phyloP scores from a whole-genome alignment of 2,113 vertebrate genomes.

The Phyllostomus discolor region DNA sequence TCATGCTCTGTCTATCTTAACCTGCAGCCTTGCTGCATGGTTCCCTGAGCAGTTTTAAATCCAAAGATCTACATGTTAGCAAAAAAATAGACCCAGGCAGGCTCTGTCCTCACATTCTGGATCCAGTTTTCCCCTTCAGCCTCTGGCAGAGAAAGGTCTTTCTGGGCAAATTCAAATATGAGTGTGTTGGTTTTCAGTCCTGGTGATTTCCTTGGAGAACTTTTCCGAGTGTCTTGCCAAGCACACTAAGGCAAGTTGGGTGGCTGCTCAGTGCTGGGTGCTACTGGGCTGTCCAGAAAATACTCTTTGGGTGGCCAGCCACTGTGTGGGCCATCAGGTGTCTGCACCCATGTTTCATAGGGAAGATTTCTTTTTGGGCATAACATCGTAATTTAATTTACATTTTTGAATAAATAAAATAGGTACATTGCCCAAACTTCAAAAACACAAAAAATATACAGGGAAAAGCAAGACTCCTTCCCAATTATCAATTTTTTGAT shows the following conservation, averaged over 20 bases:
- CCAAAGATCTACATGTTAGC: not conserved
- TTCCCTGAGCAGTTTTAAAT: not conserved
- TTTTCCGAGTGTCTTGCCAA: slow-evolving; percentile 4
- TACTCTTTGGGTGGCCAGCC: not conserved
- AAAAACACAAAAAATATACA: not conserved
- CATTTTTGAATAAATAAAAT: not conserved
- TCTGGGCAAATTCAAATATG: slow-evolving; percentile 43
- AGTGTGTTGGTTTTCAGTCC: slow-evolving; percentile 18
- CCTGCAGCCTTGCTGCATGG: not conserved
- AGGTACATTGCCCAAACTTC: not conserved
- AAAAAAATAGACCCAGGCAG: not conserved
- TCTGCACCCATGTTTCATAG: not conserved
- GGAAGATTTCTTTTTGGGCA: not conserved
- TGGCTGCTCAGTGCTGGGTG: not conserved
- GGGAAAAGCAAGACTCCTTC: not conserved
- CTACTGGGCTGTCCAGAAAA: not conserved
- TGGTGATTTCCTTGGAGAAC: slow-evolving; percentile 14
- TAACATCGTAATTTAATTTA: not conserved
- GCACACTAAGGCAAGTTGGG: not conserved
- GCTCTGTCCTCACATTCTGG: not conserved
- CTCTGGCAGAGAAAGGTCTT: slow-evolving; percentile 23
- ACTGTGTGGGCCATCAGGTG: too few relatives aligned
- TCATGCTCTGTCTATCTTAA: not conserved
- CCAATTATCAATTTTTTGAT: not conserved
- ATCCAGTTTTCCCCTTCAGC: not conserved